phyloP scores from a whole-genome alignment of 1,140 invertebrate species.

The Pollicipes pollicipes region DNA sequence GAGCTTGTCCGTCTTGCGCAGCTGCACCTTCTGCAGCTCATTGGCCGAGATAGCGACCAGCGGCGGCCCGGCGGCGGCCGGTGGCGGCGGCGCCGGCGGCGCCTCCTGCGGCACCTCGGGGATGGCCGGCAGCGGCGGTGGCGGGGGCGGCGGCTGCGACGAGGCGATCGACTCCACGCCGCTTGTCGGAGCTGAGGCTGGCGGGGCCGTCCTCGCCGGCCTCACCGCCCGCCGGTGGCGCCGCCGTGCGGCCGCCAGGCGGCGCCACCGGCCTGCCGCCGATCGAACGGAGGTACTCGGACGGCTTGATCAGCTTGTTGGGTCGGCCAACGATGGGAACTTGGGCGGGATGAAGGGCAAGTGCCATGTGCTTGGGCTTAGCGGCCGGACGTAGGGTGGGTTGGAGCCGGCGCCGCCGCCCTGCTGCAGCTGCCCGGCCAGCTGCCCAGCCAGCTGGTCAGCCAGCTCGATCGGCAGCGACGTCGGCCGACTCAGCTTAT shows the following conservation, averaged over 20 bases:
- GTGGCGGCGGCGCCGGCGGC: constrained; percentile 31
- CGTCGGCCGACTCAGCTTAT: constrained; percentile 12
- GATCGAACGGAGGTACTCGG: constrained; percentile 71
- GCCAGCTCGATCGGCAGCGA: constrained; percentile 18
- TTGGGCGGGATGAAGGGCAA: constrained; percentile 75
- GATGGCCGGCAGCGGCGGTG: constrained; percentile 17
- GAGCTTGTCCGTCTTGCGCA: constrained; percentile 48
- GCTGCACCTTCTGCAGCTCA: constrained; percentile 59
- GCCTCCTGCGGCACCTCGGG: constrained; percentile 17
- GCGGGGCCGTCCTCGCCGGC: constrained; percentile 16
- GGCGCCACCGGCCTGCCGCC: constrained; percentile 25
- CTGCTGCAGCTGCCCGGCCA: constrained; percentile 4
- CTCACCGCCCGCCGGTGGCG: constrained; percentile 7
- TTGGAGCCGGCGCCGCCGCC: neutral
- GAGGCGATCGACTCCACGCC: constrained; percentile 12
- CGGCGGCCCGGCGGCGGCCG: constrained; percentile 32
- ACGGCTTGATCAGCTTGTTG: constrained; percentile 74
- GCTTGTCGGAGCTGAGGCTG: constrained; percentile 23
- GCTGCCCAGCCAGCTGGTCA: constrained; percentile 13
- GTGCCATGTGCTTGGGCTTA: constrained; percentile 26
- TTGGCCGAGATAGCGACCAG: constrained; percentile 65
- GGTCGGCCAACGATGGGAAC: constrained; percentile 44
- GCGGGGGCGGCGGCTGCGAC: constrained; percentile 11
- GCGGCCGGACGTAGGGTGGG: neutral
- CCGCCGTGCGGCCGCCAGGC: neutral